A percentile compares a stretch with the other conserved stretches of the same genome.
phyloP scores from a whole-genome alignment of 2,888 invertebrate genomes.

The Cryptophagus acutangulus region DNA sequence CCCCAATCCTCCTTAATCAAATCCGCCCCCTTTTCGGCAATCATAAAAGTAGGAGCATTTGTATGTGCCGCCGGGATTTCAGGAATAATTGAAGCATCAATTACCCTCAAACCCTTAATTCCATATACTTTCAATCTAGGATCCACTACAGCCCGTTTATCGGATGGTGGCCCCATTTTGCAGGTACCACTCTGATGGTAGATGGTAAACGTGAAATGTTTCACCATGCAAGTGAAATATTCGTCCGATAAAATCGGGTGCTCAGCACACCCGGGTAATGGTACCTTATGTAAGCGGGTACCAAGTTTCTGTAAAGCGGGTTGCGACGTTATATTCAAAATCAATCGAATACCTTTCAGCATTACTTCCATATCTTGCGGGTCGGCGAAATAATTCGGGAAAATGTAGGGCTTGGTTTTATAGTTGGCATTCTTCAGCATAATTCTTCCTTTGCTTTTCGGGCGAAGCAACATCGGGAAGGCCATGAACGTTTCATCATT shows the following conservation, averaged over 20 bases:
- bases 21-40: conserved; percentile 73
- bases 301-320: conserved; percentile 56
- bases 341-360: conserved; percentile 59
- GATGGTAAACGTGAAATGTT: conserved; percentile 64
- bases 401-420: conserved; percentile 54
- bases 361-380: conserved; percentile 60
- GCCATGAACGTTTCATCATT: conserved; percentile 48
- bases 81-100: conserved; percentile 78
- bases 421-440: conserved; percentile 54
- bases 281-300: conserved; percentile 56
- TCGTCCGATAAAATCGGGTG: conserved; percentile 59
- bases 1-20: conserved; percentile 59
- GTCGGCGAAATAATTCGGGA: conserved; percentile 58
- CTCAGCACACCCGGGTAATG: conserved; percentile 57
- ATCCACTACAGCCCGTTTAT: conserved; percentile 61
- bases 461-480: conserved; percentile 54
- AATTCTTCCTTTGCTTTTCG: conserved; percentile 57
- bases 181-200: conserved; percentile 66
- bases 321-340: conserved; percentile 55
- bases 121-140: conserved; percentile 61
- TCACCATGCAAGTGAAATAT: conserved; percentile 65
- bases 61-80: conserved; percentile 72
- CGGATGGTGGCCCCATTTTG: conserved; percentile 58
- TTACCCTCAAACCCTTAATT: conserved; percentile 62
- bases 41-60: conserved; percentile 73